Evolutionary conservation across 2,888 invertebrate genomes (phyloP).

Genomic region (Aphodius granarius): DNA sequence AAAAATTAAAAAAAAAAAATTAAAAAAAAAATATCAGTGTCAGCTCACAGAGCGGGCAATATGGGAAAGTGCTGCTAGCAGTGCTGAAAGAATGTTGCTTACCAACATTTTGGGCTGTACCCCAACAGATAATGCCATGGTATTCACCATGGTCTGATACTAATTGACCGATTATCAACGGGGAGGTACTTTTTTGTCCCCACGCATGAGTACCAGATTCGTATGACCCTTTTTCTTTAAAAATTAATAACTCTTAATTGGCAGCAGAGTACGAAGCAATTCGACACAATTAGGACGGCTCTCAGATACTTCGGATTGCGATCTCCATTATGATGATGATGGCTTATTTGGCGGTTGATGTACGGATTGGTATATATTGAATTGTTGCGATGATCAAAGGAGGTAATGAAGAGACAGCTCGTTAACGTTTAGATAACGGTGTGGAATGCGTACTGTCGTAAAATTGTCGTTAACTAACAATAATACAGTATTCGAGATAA

Average conservation of each 20-base stretch:
- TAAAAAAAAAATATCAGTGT: too few relatives aligned
- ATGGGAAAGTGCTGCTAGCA: not conserved
- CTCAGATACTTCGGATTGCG: not conserved
- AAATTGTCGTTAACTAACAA: not conserved
- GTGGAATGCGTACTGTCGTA: not conserved
- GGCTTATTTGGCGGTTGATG: not conserved
- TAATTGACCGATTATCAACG: conserved; percentile 45
- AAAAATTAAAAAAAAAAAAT: too few relatives aligned
- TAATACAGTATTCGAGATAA: not conserved
- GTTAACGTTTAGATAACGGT: not conserved
- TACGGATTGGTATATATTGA: not conserved
- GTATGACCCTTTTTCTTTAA: conserved; percentile 19
- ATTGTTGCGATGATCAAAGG: not conserved
- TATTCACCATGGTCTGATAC: not conserved
- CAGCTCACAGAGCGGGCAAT: not conserved
- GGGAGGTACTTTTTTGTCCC: conserved; percentile 43
- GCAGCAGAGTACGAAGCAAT: conserved; percentile 16
- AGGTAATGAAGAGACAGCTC: not conserved
- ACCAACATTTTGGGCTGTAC: not conserved
- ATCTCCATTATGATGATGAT: not conserved
- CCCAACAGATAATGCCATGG: conserved; percentile 5
- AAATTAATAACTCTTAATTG: conserved; percentile 27
- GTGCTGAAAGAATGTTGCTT: not conserved
- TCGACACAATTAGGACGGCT: conserved; percentile 16
- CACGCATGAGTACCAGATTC: conserved; percentile 18